Percentiles rank a stretch among this genome's conserved stretches.
phyloP scores from a whole-genome alignment of 2,113 vertebrate species.

The Labeo rohita region DNA sequence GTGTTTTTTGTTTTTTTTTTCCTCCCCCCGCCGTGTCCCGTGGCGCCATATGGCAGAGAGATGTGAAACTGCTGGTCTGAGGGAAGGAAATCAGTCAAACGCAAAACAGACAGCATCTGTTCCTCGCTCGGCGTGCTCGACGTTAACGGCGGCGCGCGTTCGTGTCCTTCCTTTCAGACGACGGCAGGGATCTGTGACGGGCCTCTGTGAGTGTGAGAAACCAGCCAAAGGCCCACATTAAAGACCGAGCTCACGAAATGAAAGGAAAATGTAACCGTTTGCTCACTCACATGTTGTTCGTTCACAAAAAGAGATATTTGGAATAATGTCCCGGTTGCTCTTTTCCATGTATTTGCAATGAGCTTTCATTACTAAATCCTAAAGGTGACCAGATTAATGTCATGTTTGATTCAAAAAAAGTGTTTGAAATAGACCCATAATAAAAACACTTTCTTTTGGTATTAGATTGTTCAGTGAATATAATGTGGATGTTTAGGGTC shows the following conservation, averaged over 20 bases:
- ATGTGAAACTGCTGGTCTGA: constrained; percentile 44
- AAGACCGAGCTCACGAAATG: not conserved
- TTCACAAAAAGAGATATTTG: not conserved
- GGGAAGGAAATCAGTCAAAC: constrained; percentile 50
- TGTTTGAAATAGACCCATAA: not conserved
- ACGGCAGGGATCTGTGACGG: not conserved
- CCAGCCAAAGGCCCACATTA: not conserved
- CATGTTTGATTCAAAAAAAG: not conserved
- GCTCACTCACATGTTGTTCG: not conserved
- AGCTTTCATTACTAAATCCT: not conserved
- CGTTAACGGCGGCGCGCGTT: not conserved
- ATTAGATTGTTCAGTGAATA: too few relatives aligned
- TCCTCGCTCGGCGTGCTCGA: not conserved
- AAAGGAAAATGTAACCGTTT: not conserved
- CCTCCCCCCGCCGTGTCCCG: constrained; percentile 7
- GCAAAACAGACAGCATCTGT: constrained; percentile 47
- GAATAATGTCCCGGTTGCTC: not conserved
- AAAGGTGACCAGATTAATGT: not conserved
- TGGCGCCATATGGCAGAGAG: constrained; percentile 43
- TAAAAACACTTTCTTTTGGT: too few relatives aligned
- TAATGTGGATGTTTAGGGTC: too few relatives aligned
- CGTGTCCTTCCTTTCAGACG: not conserved
- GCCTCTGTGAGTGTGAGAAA: not conserved
- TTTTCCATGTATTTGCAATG: not conserved
- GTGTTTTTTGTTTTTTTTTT: not conserved